A percentile compares a stretch with the other conserved stretches of the same genome.
phyloP scores from a whole-genome alignment of 2,113 vertebrate genomes.

The Bubalus kerabau region DNA sequence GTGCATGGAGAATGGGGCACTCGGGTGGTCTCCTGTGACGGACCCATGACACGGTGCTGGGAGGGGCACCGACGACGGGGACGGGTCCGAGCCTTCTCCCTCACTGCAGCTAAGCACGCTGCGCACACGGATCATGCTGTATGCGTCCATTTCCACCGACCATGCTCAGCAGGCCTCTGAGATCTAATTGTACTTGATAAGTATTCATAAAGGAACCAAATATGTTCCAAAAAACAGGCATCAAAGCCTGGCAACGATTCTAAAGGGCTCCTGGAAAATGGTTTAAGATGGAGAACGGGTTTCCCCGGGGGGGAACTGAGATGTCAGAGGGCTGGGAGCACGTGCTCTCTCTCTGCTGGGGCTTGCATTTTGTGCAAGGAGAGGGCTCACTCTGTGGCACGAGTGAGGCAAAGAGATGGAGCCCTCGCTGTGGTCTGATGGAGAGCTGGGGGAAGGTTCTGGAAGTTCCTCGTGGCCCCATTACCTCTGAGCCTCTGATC shows the following conservation, averaged over 20 bases:
- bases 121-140: rapidly evolving
- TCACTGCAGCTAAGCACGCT: rapidly evolving
- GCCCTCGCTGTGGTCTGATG: background rate
- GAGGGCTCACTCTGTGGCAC: rapidly evolving
- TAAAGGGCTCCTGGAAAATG: background rate
- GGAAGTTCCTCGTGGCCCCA: background rate
- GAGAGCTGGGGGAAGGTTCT: background rate
- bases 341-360: background rate
- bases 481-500: constrained; percentile 94
- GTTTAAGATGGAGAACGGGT: background rate
- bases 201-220: background rate
- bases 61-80: rapidly evolving
- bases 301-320: background rate
- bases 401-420: rapidly evolving
- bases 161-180: background rate
- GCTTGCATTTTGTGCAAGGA: background rate
- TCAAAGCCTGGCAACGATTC: background rate
- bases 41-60: rapidly evolving
- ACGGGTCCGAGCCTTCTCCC: rapidly evolving
- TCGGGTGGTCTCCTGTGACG: rapidly evolving
- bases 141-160: rapidly evolving
- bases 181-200: background rate
- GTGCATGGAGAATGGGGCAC: background rate
- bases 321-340: background rate
- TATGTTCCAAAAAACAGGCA: background rate